These are phyloP conservation scores for Saccostrea cuccullata DNA, from an alignment of 1,140 invertebrate species.

Conservation along the genomic window DNA sequence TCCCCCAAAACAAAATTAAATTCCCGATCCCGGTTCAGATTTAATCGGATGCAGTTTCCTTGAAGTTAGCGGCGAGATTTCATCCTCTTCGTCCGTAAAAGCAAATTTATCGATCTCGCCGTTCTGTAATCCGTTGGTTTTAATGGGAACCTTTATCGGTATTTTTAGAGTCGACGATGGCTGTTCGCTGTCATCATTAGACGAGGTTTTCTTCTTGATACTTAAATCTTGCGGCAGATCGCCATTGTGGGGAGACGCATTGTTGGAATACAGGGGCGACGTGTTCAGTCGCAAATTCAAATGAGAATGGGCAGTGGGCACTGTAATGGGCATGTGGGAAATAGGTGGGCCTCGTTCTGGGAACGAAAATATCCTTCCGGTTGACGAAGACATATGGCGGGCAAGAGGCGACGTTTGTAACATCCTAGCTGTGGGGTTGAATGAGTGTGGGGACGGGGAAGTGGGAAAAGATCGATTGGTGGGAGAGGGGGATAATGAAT, in stretches of 20 bases:
- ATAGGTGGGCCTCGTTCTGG: background rate
- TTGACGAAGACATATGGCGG: slow-evolving; percentile 23
- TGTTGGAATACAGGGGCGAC: background rate
- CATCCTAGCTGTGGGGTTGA: background rate
- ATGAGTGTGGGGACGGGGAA: background rate
- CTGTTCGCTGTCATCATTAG: background rate
- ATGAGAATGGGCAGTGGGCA: slow-evolving; percentile 37
- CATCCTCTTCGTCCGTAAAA: slow-evolving; percentile 52
- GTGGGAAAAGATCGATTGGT: slow-evolving; percentile 15
- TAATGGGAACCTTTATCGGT: slow-evolving; percentile 24
- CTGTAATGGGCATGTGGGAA: background rate
- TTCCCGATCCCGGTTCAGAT: slow-evolving; percentile 38
- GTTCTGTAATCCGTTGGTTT: slow-evolving; percentile 21
- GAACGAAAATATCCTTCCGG: slow-evolving; percentile 34
- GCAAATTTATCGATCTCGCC: slow-evolving; percentile 54
- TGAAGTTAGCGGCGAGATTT: slow-evolving; percentile 27
- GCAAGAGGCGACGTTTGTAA: slow-evolving; percentile 14
- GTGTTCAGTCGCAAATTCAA: slow-evolving; percentile 18
- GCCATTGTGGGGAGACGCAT: slow-evolving; percentile 28
- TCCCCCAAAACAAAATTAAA: background rate
- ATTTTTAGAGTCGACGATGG: background rate
- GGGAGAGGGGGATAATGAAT: slow-evolving; percentile 4
- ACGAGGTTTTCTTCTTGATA: slow-evolving; percentile 54
- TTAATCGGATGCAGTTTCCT: slow-evolving; percentile 53
- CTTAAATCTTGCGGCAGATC: slow-evolving; percentile 52